Evolutionary conservation across 2,888 invertebrate genomes (phyloP).

Genomic region (Mongoloraphidia duomilia): DNA sequence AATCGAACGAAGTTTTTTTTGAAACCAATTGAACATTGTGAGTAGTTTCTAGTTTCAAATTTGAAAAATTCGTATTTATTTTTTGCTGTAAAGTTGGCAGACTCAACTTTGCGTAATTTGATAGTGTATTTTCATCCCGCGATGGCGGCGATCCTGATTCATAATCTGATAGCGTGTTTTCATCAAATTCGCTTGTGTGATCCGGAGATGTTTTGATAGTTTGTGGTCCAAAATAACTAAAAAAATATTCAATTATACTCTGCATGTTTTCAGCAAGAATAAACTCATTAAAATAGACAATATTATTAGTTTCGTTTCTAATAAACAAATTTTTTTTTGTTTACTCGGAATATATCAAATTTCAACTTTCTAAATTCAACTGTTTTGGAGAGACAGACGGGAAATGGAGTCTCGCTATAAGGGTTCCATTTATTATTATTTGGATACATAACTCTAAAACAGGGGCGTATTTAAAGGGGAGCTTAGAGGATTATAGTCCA

Average conservation of each 20-base stretch:
- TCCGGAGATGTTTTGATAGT: constrained; percentile 16
- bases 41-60: constrained; percentile 20
- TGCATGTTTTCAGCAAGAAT: too few relatives aligned
- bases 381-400: too few relatives aligned
- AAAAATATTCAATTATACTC: not conserved
- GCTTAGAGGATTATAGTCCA: too few relatives aligned
- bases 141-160: constrained; percentile 42
- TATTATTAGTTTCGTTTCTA: too few relatives aligned
- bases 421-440: too few relatives aligned
- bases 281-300: too few relatives aligned
- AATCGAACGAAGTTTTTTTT: constrained; percentile 15
- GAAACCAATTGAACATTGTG: constrained; percentile 11
- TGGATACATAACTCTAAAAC: too few relatives aligned
- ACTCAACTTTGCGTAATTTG: constrained; percentile 17
- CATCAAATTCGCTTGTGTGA: constrained; percentile 18
- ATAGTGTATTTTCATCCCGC: constrained; percentile 30
- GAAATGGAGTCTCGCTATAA: too few relatives aligned
- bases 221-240: constrained; percentile 6
- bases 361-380: too few relatives aligned
- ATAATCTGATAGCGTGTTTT: constrained; percentile 35
- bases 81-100: constrained; percentile 30
- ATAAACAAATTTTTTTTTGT: too few relatives aligned
- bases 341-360: too few relatives aligned
- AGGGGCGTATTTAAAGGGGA: too few relatives aligned
- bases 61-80: constrained; percentile 38